Evolutionary conservation across 2,797 vertebrate genomes (phyloP).

Genomic region (Spinibarbus caldwelli): DNA sequence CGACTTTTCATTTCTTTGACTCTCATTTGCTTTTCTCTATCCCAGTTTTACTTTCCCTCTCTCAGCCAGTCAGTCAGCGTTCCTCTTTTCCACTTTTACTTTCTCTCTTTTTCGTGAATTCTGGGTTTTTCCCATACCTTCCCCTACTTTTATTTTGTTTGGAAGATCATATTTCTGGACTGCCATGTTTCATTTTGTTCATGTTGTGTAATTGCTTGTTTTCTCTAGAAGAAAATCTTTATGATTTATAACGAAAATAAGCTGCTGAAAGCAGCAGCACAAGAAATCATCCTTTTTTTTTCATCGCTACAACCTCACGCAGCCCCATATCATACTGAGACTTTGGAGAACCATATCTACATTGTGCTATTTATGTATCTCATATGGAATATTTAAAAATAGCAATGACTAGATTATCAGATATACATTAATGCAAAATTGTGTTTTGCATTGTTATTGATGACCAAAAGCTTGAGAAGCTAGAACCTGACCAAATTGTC

Average conservation of each 20-base stretch:
- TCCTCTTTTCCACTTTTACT: constrained; percentile 34
- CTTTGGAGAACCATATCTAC: neutral
- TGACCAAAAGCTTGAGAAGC: neutral
- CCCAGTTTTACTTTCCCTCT: constrained; percentile 34
- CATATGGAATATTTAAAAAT: neutral
- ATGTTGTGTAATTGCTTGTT: constrained; percentile 3
- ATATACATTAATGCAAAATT: neutral
- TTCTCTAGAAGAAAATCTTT: constrained; percentile 2
- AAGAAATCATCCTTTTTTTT: neutral
- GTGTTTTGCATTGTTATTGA: neutral
- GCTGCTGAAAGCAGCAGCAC: neutral
- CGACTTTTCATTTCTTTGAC: constrained; percentile 24
- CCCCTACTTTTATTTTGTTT: constrained; percentile 24
- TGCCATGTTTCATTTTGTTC: constrained; percentile 2
- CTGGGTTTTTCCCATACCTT: neutral
- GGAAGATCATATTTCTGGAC: constrained; percentile 2
- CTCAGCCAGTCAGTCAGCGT: constrained; percentile 22
- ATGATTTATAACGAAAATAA: constrained; percentile 16
- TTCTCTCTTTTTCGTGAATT: constrained; percentile 20
- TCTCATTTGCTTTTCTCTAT: constrained; percentile 34
- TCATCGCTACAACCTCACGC: neutral
- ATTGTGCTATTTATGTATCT: neutral
- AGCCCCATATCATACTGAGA: neutral
- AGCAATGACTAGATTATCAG: neutral
- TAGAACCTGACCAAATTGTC: neutral